A percentile compares a stretch with the other conserved stretches of the same genome.
These are phyloP conservation scores for Lineus longissimus DNA, from an alignment of 1,140 invertebrate genomes.

Conservation along the genomic window DNA sequence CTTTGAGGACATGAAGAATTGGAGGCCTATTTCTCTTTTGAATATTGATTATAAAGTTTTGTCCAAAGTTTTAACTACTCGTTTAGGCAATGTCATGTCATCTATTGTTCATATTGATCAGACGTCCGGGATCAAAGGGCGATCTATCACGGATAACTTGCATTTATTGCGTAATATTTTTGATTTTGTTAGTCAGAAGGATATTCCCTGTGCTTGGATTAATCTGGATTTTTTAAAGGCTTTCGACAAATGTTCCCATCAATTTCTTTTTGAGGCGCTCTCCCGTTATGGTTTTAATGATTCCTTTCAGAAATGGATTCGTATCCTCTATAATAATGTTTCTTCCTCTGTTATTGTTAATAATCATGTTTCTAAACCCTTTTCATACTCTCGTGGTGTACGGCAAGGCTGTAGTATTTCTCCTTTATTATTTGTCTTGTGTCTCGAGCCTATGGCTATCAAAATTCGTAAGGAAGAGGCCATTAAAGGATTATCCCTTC, in stretches of 20 bases:
- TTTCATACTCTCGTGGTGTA: neutral
- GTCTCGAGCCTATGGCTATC: neutral
- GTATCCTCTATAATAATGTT: neutral
- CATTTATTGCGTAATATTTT: constrained; percentile 25
- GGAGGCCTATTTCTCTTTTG: constrained; percentile 27
- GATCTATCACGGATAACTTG: constrained; percentile 30
- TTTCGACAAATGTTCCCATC: neutral
- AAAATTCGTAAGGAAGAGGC: neutral
- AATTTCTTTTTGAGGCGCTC: neutral
- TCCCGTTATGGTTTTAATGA: neutral
- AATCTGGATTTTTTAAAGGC: constrained; percentile 2
- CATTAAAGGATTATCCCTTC: no score
- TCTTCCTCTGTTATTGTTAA: neutral
- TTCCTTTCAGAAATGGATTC: neutral
- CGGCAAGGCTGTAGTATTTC: constrained; percentile 11
- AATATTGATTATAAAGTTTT: constrained; percentile 31
- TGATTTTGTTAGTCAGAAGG: constrained; percentile 26
- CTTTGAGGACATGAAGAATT: constrained; percentile 17
- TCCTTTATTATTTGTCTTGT: constrained; percentile 6
- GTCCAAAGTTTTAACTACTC: constrained; percentile 22
- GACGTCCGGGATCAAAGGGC: constrained; percentile 21
- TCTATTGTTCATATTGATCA: constrained; percentile 20
- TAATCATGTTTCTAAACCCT: neutral
- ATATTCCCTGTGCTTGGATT: constrained; percentile 17
- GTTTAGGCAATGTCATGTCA: constrained; percentile 19